Percentiles rank a stretch among this genome's conserved stretches.
phyloP scores from a whole-genome alignment of 2,113 vertebrate species.

The Phyllostomus discolor region DNA sequence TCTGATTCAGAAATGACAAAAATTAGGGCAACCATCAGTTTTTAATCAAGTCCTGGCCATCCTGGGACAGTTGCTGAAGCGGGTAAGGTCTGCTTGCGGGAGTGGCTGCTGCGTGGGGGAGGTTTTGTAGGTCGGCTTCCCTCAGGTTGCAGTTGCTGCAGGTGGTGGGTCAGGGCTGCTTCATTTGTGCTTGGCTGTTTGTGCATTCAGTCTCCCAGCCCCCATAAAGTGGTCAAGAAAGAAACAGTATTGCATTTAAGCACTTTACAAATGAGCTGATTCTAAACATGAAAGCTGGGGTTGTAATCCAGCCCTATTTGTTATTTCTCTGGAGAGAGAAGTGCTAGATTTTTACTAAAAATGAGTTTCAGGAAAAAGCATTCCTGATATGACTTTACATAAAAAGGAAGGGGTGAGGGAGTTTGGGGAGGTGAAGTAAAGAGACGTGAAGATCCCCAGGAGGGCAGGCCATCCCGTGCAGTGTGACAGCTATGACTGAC shows the following conservation, averaged over 20 bases:
- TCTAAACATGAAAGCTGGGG: background rate
- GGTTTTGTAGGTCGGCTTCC: background rate
- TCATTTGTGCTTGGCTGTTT: rapidly evolving
- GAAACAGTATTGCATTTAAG: background rate
- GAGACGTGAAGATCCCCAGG: background rate
- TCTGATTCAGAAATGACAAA: background rate
- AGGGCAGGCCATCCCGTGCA: background rate
- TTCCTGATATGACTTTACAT: background rate
- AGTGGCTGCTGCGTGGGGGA: rapidly evolving
- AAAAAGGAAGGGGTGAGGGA: background rate
- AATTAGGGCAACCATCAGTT: background rate
- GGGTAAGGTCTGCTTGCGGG: too few species aligned
- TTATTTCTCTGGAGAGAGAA: background rate
- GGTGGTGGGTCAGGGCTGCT: background rate
- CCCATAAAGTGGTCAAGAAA: background rate
- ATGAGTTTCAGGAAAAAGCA: background rate
- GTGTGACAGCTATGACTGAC: background rate
- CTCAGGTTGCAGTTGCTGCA: rapidly evolving
- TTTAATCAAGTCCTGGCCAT: background rate
- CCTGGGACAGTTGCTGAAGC: background rate
- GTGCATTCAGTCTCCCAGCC: background rate
- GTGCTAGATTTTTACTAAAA: background rate
- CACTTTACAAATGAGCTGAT: background rate
- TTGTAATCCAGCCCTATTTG: background rate
- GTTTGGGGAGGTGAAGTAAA: background rate